A percentile compares a stretch with the other conserved stretches of the same genome.
phyloP scores from a whole-genome alignment of 2,797 vertebrate genomes.

The Alauda arvensis region DNA sequence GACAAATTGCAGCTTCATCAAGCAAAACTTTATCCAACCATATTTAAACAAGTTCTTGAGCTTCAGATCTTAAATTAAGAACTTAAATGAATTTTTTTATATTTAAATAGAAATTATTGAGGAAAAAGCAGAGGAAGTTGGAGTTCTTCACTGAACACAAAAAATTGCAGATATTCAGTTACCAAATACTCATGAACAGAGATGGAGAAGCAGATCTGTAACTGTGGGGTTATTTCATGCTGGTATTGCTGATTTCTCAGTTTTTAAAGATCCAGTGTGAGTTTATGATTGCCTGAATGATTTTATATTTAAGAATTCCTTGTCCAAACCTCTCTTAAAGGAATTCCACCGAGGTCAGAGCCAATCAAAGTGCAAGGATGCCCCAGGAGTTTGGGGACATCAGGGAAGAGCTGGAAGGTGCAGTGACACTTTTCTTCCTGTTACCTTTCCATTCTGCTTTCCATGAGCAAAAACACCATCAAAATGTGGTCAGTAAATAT shows the following conservation, averaged over 20 bases:
- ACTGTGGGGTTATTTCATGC: too few relatives aligned
- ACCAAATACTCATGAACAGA: neutral
- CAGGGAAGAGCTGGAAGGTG: neutral
- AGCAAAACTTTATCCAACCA: neutral
- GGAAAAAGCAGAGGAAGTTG: neutral
- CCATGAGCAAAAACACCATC: neutral
- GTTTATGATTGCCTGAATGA: neutral
- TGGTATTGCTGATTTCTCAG: neutral
- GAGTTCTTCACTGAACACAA: neutral
- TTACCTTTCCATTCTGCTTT: neutral
- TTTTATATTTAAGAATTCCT: neutral
- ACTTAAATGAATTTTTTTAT: neutral
- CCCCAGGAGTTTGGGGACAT: accelerated
- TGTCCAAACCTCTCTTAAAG: neutral
- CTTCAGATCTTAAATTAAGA: neutral
- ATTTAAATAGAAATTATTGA: neutral
- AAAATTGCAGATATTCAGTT: neutral
- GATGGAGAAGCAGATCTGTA: neutral
- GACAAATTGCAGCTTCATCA: neutral
- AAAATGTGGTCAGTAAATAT: neutral
- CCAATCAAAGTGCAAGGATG: accelerated
- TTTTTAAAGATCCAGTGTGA: neutral
- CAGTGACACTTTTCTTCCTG: accelerated
- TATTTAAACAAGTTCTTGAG: neutral
- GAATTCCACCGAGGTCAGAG: neutral